These are phyloP conservation scores for Patella pellucida DNA, from an alignment of 2,888 invertebrate genomes.

Conservation along the genomic window DNA sequence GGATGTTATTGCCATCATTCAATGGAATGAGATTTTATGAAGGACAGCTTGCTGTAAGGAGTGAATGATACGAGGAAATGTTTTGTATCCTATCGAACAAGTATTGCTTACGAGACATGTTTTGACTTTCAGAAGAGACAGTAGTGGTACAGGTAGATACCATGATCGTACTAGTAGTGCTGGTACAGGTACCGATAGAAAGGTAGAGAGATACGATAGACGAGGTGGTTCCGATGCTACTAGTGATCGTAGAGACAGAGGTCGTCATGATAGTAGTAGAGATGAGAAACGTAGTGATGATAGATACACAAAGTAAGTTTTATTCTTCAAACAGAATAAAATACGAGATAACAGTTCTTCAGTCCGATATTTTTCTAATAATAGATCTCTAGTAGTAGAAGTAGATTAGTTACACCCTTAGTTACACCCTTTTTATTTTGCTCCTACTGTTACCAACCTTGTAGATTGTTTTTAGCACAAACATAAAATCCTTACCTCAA, in stretches of 20 bases:
- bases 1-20: too few species aligned
- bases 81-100: not conserved
- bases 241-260: slow-evolving; percentile 20
- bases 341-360: too few species aligned
- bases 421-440: too few species aligned
- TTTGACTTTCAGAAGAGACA: slow-evolving; percentile 15
- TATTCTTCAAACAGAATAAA: not conserved
- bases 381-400: too few species aligned
- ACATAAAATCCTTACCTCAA: too few species aligned
- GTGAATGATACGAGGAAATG: not conserved
- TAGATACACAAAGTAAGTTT: slow-evolving; percentile 35
- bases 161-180: slow-evolving; percentile 15
- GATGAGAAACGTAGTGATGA: slow-evolving; percentile 35
- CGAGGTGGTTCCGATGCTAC: slow-evolving; percentile 35
- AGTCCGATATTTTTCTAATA: too few species aligned
- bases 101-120: not conserved
- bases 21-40: too few species aligned
- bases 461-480: too few species aligned
- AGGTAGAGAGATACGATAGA: slow-evolving; percentile 50
- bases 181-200: slow-evolving; percentile 33
- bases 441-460: too few species aligned
- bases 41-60: too few species aligned
- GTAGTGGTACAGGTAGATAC: not conserved
- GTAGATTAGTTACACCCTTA: too few species aligned
- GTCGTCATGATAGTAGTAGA: slow-evolving; percentile 23